Evolutionary conservation across 2,113 vertebrate species (phyloP), one percentile per base, ranked within the genome.

Genomic region (Nipponia nippon): DNA sequence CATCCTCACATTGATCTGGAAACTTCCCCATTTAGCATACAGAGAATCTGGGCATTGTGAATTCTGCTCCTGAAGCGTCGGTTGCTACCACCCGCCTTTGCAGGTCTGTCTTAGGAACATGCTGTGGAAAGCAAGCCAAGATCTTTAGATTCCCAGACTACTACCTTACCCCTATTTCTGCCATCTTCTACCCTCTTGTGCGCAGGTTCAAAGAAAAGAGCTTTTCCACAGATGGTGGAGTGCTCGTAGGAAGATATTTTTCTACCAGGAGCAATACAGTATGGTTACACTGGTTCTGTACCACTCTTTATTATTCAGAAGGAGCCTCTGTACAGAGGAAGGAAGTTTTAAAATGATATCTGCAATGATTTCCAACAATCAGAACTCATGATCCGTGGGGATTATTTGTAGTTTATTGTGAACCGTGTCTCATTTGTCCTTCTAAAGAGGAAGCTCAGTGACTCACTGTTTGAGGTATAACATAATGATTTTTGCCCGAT

Each of bases 381-480:
- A 75, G 32, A 89, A 59, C 63, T 56, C 69, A 56, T 27, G 76
- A 75, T 80, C 76, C 0, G 0, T 5, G 6, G 79, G 79, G 63
- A 67, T 92, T 87, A 71, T 44, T 82, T 94, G 84, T 63, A 81
- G 59, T 53, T 76, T 46, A n/a, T 82, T 72, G 79, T 56, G 53
- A 59, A 38, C 80, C 5, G 2, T 47, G 40, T 78, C 53, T 96
- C 61, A 75, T 81, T 92, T 97, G 55, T 90, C 61, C 78, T 95
- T 36, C 63, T 78, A 6, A 80, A 88, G 62, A 90, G 91, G 91
- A 92, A 95, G 72, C 44, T 94, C 32, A 19, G 49, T 95, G 89
- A 91, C 61, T 97, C 82, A 91, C 71, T 86, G 42, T 83, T 86
- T 82, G 89, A 93, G 76, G 87, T 69, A 55, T 34, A 95, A 91